These are phyloP conservation scores for Dendrocopos noguchii DNA, from an alignment of 2,113 vertebrate species.

Conservation along the genomic window DNA sequence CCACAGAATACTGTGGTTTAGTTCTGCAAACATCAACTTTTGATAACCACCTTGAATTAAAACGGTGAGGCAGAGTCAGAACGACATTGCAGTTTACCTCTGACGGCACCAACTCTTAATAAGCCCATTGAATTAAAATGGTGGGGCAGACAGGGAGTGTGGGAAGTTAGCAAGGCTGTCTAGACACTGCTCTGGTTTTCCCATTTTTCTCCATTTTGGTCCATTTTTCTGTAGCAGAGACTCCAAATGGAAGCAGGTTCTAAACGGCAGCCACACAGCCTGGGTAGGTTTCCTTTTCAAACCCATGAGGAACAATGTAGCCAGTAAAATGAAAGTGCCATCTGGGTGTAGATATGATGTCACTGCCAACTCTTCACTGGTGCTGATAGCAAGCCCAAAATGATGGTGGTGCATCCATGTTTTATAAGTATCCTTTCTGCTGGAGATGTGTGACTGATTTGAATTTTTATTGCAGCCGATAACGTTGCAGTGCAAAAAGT, in stretches of 20 bases:
- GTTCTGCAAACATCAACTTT: background rate
- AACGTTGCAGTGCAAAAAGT: constrained; percentile 54
- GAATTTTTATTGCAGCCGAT: constrained; percentile 76
- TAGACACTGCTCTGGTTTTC: background rate
- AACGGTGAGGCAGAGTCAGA: background rate
- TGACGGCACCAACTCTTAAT: background rate
- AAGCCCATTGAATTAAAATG: background rate
- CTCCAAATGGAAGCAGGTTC: constrained; percentile 36
- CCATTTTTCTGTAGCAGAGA: background rate
- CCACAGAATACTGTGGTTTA: background rate
- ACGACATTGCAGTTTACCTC: background rate
- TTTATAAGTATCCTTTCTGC: constrained; percentile 66
- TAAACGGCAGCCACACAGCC: constrained; percentile 44
- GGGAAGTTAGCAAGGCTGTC: background rate
- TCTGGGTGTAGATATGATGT: constrained; percentile 76
- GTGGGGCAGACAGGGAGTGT: background rate
- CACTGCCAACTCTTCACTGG: constrained; percentile 71
- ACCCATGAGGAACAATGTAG: constrained; percentile 71
- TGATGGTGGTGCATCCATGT: constrained; percentile 66
- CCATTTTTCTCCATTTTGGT: constrained; percentile 6
- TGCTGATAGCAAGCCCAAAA: constrained; percentile 73
- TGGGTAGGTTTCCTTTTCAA: constrained; percentile 69
- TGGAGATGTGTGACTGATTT: constrained; percentile 72
- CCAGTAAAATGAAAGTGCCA: constrained; percentile 76
- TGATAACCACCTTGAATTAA: background rate